Conservation (phyloP, 2,888 invertebrate species). For the Dryocosmus kuriphilus region DNA sequence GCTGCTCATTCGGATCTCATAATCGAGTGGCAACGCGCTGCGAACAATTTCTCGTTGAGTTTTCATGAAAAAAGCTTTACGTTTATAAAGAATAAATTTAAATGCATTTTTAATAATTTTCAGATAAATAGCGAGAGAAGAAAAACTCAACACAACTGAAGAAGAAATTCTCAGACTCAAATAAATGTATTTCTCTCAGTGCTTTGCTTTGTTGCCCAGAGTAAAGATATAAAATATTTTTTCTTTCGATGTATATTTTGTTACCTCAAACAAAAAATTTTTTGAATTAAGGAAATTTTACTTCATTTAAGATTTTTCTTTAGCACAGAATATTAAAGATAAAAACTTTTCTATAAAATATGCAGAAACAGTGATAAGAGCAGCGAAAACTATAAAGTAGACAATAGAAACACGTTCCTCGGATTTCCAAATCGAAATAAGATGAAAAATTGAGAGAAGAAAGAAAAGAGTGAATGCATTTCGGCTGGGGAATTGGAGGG, state of each 20-base stretch:
- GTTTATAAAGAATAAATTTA: neutral
- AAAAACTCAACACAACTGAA: too few species aligned
- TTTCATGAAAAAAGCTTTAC: conserved; percentile 20
- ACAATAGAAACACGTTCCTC: neutral
- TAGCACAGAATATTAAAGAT: neutral
- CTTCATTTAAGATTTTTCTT: too few species aligned
- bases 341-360: neutral
- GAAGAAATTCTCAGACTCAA: neutral
- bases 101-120: neutral
- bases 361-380: too few species aligned
- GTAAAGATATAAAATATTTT: too few species aligned
- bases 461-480: conserved; percentile 17
- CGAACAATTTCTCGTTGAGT: conserved; percentile 17
- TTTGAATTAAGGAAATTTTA: too few species aligned
- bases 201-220: neutral
- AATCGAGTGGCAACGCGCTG: neutral
- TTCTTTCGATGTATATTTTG: too few species aligned
- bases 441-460: neutral
- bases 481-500: neutral
- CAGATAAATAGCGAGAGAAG: neutral
- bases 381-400: neutral
- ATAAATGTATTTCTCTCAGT: neutral
- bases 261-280: neutral
- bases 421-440: conserved; percentile 13
- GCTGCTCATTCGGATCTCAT: conserved; percentile 15